Base-by-base conservation (phyloP, 2,888 invertebrate genomes). In the Papilio elwesi region DNA sequence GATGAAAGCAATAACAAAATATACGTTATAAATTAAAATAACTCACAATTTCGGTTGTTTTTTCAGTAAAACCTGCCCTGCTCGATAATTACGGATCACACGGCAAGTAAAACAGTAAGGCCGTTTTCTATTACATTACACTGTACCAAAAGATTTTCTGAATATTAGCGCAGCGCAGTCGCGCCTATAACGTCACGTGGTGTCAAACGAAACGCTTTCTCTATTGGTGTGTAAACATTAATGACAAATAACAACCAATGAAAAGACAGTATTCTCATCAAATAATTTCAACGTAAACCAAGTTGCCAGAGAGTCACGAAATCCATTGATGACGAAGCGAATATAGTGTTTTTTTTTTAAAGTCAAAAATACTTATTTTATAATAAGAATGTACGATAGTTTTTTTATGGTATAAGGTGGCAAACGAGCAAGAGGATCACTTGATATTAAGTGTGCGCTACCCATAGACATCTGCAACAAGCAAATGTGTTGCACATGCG, bases 21-120 rank as follows among this genome's bases (percentile, higher is more conserved):
- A 62, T 64, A 13, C 38, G 47, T 69, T 72, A 59, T 57, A 72
- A 63, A 10, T 15, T 6, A 43, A 71, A 65, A 73, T 76, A 26
- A 84, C 82, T 84, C 74, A 83, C 85, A 75, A 79, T 80, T 77
- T 75, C 75, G 79, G 72, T 11, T 67, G 76, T 59, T 72, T 73
- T 70, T 68, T 57, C 65, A 63, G 64, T 8, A 75, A 74, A 76
- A 72, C 68, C 69, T 69, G 26, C 26, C 26, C 26, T 63, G 66
- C 38, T 55, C 62, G 38, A 62, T 43, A 62, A 65, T 68, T 43
- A 43, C 68, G 52, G 67, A 62, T 71, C 71, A 68, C 71, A 68
- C 75, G 78, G 79, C 78, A 82, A 82, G 79, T 82, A 75, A 66
- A 78, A 74, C 36, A 66, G 76, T 68, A 74, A n/a, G 70, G 77